Percentiles rank a stretch among this genome's conserved stretches.
Conservation (phyloP, 1,140 invertebrate species). For the Pogonognathellus flavescens region DNA sequence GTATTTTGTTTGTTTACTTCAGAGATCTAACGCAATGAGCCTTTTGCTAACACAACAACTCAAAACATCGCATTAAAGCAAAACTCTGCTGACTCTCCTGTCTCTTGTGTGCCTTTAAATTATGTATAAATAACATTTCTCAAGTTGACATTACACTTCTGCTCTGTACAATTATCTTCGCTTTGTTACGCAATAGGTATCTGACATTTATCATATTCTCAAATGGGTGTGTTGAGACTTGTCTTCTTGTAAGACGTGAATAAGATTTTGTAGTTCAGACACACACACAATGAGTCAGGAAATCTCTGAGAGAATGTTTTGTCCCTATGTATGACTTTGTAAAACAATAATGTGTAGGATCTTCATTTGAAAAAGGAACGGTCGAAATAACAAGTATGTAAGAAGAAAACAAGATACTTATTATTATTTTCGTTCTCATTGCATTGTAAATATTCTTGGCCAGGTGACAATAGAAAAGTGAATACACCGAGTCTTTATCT, state of each 20-base stretch:
- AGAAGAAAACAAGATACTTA: no score
- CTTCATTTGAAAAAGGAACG: no score
- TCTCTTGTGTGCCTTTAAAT: neutral
- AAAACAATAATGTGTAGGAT: neutral
- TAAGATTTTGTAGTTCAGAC: neutral
- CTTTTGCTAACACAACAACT: neutral
- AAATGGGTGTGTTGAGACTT: slow-evolving; percentile 22
- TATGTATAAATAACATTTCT: slow-evolving; percentile 12
- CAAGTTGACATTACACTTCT: slow-evolving; percentile 5
- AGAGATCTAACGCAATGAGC: neutral
- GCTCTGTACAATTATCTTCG: neutral
- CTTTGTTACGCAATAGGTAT: neutral
- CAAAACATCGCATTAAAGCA: neutral
- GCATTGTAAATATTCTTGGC: slow-evolving; percentile 2
- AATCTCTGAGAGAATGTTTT: neutral
- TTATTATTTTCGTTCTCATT: neutral
- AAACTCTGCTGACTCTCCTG: neutral
- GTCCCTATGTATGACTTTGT: neutral
- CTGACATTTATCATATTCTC: slow-evolving; percentile 6
- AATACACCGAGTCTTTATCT: neutral
- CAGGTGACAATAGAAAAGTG: neutral
- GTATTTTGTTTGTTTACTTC: slow-evolving; percentile 8
- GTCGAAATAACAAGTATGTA: no score
- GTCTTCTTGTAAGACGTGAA: slow-evolving; percentile 9
- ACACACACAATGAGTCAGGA: slow-evolving; percentile 19